These are phyloP conservation scores for Lochmaea crataegi DNA, from an alignment of 2,888 invertebrate species.

Conservation along the genomic window DNA sequence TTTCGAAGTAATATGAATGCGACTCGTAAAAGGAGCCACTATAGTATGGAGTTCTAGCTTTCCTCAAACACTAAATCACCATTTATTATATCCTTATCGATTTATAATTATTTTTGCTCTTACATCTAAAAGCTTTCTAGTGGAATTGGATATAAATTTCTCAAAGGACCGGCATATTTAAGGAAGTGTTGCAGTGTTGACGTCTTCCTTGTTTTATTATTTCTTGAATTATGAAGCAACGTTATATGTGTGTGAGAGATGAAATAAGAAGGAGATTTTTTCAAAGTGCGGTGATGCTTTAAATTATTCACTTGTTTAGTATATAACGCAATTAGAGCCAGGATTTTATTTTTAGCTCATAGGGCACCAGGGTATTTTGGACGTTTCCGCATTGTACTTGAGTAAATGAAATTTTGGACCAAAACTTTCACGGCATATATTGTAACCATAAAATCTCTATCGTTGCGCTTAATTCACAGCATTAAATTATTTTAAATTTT, in stretches of 20 bases:
- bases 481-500: too few species aligned
- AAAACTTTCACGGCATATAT: too few species aligned
- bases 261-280: too few species aligned
- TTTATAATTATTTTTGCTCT: constrained; percentile 46
- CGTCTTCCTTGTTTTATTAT: not conserved
- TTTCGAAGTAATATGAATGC: constrained; percentile 29
- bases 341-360: too few species aligned
- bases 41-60: constrained; percentile 13
- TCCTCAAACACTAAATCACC: constrained; percentile 30
- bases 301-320: not conserved
- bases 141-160: constrained; percentile 43
- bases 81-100: constrained; percentile 38
- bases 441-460: too few species aligned
- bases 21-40: constrained; percentile 7
- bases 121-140: constrained; percentile 45
- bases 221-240: too few species aligned
- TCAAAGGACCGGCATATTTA: constrained; percentile 36
- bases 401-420: too few species aligned
- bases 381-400: too few species aligned
- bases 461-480: too few species aligned
- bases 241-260: not conserved
- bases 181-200: constrained; percentile 25
- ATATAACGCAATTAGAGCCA: not conserved
- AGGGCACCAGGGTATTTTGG: too few species aligned
- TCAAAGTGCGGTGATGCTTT: too few species aligned